Percentiles rank a stretch among this genome's conserved stretches.
Conservation (phyloP, 2,113 vertebrate species). For the Cynoglossus semilaevis region DNA sequence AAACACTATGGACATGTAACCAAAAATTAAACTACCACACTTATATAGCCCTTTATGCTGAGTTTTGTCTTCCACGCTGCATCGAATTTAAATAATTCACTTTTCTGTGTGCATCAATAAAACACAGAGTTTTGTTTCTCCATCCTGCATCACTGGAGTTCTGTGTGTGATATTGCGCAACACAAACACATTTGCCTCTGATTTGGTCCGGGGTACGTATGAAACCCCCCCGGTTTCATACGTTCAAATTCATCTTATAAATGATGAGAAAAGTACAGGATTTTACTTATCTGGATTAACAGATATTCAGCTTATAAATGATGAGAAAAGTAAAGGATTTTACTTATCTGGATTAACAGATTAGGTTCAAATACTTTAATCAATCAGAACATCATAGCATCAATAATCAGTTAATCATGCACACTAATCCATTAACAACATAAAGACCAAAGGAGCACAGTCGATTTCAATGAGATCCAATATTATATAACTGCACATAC, state of each 20-base stretch:
- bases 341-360: constrained; percentile 10
- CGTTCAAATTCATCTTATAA: too few species aligned
- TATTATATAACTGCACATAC: too few species aligned
- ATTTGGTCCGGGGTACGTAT: not conserved
- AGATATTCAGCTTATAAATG: not conserved
- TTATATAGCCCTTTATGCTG: too few species aligned
- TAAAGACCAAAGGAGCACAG: not conserved
- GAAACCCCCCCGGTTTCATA: too few species aligned
- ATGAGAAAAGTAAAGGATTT: constrained; percentile 9
- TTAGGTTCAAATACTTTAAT: constrained; percentile 14
- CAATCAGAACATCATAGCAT: constrained; percentile 24
- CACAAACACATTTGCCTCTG: not conserved
- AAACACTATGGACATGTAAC: too few species aligned
- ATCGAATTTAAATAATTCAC: too few species aligned
- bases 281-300: constrained; percentile 14
- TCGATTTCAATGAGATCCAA: not conserved
- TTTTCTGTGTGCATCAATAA: not conserved
- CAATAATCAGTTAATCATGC: constrained; percentile 21
- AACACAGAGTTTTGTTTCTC: too few species aligned
- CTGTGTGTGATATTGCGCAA: not conserved
- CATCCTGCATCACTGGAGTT: too few species aligned
- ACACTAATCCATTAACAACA: constrained; percentile 1
- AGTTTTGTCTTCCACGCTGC: too few species aligned
- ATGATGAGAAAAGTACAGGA: constrained; percentile 9
- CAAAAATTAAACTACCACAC: too few species aligned